phyloP scores from a whole-genome alignment of 2,797 vertebrate species.

The Trichosurus vulpecula region DNA sequence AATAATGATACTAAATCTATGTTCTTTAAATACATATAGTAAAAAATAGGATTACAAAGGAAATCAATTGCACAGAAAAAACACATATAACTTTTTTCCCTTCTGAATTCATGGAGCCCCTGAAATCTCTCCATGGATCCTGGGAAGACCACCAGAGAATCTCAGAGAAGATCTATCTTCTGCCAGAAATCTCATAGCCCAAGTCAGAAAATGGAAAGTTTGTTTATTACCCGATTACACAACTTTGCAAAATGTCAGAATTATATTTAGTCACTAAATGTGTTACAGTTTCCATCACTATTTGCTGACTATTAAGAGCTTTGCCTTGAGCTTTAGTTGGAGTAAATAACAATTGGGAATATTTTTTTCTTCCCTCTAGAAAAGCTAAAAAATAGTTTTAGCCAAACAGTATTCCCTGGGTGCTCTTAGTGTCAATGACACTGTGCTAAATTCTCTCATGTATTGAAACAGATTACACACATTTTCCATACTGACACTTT shows the following conservation, averaged over 20 bases:
- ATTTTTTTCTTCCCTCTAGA: neutral
- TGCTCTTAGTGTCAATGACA: neutral
- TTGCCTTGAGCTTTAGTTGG: neutral
- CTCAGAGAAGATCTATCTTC: neutral
- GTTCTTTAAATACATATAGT: neutral
- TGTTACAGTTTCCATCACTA: neutral
- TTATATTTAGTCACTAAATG: conserved; percentile 28
- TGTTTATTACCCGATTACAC: conserved; percentile 20
- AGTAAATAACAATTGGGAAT: neutral
- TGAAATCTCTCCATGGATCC: neutral
- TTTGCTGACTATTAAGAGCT: neutral
- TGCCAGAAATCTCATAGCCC: conserved; percentile 8
- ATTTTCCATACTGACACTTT: neutral
- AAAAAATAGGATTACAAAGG: neutral
- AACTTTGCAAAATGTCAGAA: conserved; percentile 46
- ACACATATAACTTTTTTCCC: neutral
- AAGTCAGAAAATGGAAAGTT: conserved; percentile 9
- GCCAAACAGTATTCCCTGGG: neutral
- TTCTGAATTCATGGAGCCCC: neutral
- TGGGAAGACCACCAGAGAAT: neutral
- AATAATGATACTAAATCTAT: neutral
- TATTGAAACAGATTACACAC: neutral
- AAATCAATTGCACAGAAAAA: neutral
- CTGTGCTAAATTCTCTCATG: neutral
- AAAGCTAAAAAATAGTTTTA: neutral